A percentile compares a stretch with the other conserved stretches of the same genome.
These are phyloP conservation scores for Ptilorrhoa leucosticta DNA, from an alignment of 2,113 vertebrate species.

Conservation along the genomic window DNA sequence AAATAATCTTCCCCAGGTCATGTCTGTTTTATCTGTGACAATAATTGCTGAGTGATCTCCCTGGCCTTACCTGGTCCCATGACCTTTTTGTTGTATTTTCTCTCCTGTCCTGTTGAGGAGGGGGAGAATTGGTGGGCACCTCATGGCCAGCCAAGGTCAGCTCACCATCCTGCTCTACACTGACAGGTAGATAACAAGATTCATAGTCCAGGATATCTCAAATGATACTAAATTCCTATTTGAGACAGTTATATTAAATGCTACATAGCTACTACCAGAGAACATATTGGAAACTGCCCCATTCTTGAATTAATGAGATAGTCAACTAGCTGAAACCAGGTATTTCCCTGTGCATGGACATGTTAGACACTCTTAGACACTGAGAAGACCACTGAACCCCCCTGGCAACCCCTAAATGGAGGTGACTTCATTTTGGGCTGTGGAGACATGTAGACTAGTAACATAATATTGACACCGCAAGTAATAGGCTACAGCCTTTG, in stretches of 20 bases:
- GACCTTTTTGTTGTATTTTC: neutral
- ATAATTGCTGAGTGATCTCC: neutral
- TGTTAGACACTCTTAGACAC: neutral
- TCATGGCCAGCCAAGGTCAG: neutral
- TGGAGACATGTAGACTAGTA: neutral
- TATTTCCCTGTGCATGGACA: neutral
- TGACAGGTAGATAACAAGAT: neutral
- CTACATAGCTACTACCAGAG: neutral
- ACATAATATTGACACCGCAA: neutral
- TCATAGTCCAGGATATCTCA: neutral
- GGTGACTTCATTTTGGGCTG: neutral
- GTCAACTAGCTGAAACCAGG: neutral
- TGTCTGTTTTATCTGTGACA: neutral
- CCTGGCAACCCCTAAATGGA: neutral
- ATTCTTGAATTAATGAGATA: neutral
- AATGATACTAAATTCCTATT: neutral
- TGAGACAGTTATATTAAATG: neutral
- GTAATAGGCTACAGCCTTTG: neutral
- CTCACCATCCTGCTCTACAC: neutral
- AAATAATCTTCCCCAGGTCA: neutral
- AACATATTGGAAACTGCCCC: neutral
- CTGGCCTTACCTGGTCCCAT: neutral
- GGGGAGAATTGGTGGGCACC: neutral
- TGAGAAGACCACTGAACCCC: neutral
- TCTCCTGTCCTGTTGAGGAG: neutral